Evolutionary conservation across 2,113 vertebrate genomes (phyloP), one percentile per base, ranked within the genome.

Genomic region (Meles meles): DNA sequence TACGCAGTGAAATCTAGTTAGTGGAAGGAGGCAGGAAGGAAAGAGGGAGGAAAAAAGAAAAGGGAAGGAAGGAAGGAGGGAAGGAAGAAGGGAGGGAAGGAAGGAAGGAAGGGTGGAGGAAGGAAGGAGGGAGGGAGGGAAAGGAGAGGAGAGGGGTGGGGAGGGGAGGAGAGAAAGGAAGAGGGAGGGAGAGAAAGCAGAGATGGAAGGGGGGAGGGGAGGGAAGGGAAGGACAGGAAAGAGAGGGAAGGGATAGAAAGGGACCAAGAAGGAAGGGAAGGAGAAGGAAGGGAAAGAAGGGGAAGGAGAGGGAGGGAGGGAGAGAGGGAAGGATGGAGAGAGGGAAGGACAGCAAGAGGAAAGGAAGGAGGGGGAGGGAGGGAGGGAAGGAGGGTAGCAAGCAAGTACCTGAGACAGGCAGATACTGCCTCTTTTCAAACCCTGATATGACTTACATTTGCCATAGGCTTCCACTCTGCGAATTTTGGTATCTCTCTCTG

Each of bases 401-500:
- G 57, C 29, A 90, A 76, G 34, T 49, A 65, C 25, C 44, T 55
- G 61, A 83, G 67, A 76, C 34, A 47, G 39, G 20, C 20, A 77
- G 52, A 82, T 34, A 31, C 34, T 55, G 37, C 82, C 71, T 84
- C 80, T 82, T 77, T 87, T 77, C 29, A 82, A 92, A 76, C 37
- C 17, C 4, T 39, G 37, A 63, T 6, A 2, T 92, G 65, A 63
- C 90, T 94, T 90, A 55, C 90, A 71, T 67, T 93, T 95, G 52
- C 61, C 42, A 44, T 79, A 14, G 34, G 81, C n/a, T 77, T 93
- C 80, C 85, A 85, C n/a, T 96, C 71, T 94, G 31, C 86, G 96
- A 94, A 94, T 94, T 80, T 37, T 59, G 72, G 77, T 96, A 49
- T 97, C 81, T 86, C 61, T 91, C 86, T 94, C 89, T 97, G 94